Conservation (phyloP, 2,888 invertebrate genomes). For the Philereme transversata region DNA sequence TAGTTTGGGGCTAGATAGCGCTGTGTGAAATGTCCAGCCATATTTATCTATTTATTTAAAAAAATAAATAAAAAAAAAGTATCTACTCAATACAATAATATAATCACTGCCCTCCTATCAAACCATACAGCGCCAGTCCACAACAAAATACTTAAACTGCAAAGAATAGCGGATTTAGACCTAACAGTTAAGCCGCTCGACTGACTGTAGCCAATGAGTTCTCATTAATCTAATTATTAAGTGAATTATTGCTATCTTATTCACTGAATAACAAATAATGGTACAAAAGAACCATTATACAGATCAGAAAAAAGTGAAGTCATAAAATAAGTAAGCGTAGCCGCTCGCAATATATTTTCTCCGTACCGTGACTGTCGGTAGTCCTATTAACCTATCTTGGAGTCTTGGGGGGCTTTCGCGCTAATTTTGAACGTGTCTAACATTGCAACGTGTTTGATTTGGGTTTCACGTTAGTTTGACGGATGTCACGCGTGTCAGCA, state of each 20-base stretch:
- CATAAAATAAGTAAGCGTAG: conserved; percentile 33
- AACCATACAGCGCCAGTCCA: conserved; percentile 5
- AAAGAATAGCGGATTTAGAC: conserved; percentile 26
- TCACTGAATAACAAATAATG: conserved; percentile 29
- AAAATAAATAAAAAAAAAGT: too few relatives aligned
- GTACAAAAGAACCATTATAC: conserved; percentile 34
- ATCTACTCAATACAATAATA: neutral
- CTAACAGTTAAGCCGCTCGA: conserved; percentile 27
- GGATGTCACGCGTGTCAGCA: too few relatives aligned
- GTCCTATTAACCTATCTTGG: conserved; percentile 6
- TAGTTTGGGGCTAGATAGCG: too few relatives aligned
- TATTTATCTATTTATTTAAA: too few relatives aligned
- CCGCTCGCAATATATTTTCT: conserved; percentile 15
- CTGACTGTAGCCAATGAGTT: conserved; percentile 19
- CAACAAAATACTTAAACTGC: conserved; percentile 21
- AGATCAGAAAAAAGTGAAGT: conserved; percentile 42
- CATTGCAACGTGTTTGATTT: too few relatives aligned
- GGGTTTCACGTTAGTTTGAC: too few relatives aligned
- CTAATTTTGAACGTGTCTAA: too few relatives aligned
- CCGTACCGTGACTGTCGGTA: conserved; percentile 1
- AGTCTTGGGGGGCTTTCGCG: neutral
- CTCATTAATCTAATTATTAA: conserved; percentile 29
- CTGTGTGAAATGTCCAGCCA: too few relatives aligned
- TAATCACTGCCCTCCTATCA: conserved; percentile 10
- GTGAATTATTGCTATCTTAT: conserved; percentile 30